Base-by-base conservation (phyloP, 1,140 invertebrate species). In the Drosophila gunungcola region DNA sequence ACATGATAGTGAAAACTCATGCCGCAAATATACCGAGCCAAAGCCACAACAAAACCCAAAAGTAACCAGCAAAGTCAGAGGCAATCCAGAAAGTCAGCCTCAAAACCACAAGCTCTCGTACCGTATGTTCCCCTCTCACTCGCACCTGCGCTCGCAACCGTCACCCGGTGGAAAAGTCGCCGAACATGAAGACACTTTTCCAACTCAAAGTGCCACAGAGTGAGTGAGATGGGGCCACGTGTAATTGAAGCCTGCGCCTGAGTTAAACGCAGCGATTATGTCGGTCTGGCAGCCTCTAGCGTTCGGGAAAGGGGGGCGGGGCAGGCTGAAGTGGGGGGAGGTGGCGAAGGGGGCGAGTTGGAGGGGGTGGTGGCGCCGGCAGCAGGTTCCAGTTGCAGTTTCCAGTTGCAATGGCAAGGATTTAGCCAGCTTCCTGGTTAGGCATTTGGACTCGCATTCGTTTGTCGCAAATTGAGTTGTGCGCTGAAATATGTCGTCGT, bases 211-310 rank as follows among this genome's bases (percentile, higher is more conserved):
- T 9, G 16, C 1, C 0, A 13, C 25, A 16, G 21, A 7, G 16
- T 9, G 21, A 48, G 21, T 7, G 32, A 21, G 25, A 41, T 1
- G n/a, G 10, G 39, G 39, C 54, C 13, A 45, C 46, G 76, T 70
- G 80, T 89, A 88, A 89, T 88, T 89, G 84, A 88, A 89, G 83
- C 80, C 68, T 65, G 57, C 77, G 83, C 80, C 76, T 57, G 9
- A 84, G 84, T 62, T 88, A 88, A 88, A 89, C 64, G 83, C 75
- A 70, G 72, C 77, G 83, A 88, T 88, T 88, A 88, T 88, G 84
- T 83, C 84, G 80, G 61, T 55, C 81, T 86, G 83, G 45, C 78
- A 73, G 84, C 82, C 84, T 67, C 74, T 45, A 55, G 77, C 73
- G 68, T 5, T 52, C 11, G 55, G 32, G 36, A 38, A 46, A 45